Evolutionary conservation across 2,888 invertebrate genomes (phyloP), one percentile per base, ranked within the genome.

Genomic region (Drosophila stalkeri): DNA sequence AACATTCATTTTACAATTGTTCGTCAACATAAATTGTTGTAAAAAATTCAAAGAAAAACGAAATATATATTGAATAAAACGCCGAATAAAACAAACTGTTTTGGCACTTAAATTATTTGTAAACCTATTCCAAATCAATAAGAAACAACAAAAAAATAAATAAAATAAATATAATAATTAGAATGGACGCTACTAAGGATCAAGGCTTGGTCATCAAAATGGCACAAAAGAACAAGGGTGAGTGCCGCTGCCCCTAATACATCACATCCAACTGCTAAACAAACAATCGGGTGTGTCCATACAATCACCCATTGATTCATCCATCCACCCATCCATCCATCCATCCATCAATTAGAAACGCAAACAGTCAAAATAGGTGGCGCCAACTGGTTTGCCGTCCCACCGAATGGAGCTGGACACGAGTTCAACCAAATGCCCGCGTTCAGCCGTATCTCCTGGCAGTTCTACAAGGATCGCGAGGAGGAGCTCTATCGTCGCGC

Each of bases 1-100:
- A 65, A 37, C 47, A 62, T 44, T 89, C 72, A 86, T 73, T 84
- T 80, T 61, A 77, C 74, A 85, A 75, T 75, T 73, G 85, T 87
- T 89, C 77, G 82, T 77, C 85, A 74, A 76, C 87, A 85, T 66
- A 86, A 86, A 86, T 89, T 89, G 89, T 84, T 84, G 80, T 87
- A 70, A 73, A 75, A 89, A 89, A 87, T 89, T 87, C 87, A 63
- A 83, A 86, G 72, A 87, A 81, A 83, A 80, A 56, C 44, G 49
- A 71, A 71, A 49, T 54, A 67, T 52, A 65, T 69, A 65, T 80
- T 68, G 43, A 77, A 64, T 33, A 72, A 51, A 51, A 74, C 63
- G 71, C 72, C 66, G 69, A 82, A 74, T 60, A 73, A 44, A 67
- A 57, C 61, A 33, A 52, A 67, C 52, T 49, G 54, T 89, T 80